Conservation (phyloP, 2,113 vertebrate genomes). For the Mesoclemmys tuberculata region DNA sequence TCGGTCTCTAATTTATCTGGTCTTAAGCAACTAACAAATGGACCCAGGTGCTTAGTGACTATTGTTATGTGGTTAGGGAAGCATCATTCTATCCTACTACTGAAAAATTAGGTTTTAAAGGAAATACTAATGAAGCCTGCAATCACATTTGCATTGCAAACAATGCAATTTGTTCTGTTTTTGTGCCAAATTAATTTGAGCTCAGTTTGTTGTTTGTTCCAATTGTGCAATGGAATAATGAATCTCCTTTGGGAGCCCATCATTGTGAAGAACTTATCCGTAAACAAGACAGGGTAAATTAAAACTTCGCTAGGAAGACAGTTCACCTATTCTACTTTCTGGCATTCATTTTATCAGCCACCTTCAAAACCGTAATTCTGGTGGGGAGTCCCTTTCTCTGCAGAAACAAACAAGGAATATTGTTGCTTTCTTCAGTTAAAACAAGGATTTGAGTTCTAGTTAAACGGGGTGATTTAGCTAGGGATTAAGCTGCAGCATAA, state of each 20-base stretch:
- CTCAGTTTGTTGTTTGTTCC: constrained; percentile 61
- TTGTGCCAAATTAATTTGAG: constrained; percentile 61
- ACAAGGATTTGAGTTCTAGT: not conserved
- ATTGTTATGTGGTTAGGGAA: not conserved
- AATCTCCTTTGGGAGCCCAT: constrained; percentile 30
- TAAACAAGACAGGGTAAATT: constrained; percentile 25
- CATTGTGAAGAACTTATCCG: not conserved
- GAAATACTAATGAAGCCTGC: constrained; percentile 50
- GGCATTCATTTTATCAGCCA: not conserved
- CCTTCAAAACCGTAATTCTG: not conserved
- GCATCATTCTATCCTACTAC: not conserved
- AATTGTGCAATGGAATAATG: constrained; percentile 52
- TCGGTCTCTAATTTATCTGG: not conserved
- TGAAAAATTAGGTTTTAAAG: constrained; percentile 44
- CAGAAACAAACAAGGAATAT: not conserved
- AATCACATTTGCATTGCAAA: constrained; percentile 74
- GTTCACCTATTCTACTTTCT: not conserved
- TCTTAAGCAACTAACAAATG: not conserved
- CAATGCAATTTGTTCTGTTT: constrained; percentile 63
- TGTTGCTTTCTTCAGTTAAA: not conserved
- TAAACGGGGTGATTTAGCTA: not conserved
- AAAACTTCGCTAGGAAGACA: not conserved
- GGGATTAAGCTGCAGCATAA: not conserved
- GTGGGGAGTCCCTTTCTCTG: not conserved
- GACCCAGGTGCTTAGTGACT: not conserved